Conservation (phyloP, 2,113 vertebrate genomes). For the Conger conger region DNA sequence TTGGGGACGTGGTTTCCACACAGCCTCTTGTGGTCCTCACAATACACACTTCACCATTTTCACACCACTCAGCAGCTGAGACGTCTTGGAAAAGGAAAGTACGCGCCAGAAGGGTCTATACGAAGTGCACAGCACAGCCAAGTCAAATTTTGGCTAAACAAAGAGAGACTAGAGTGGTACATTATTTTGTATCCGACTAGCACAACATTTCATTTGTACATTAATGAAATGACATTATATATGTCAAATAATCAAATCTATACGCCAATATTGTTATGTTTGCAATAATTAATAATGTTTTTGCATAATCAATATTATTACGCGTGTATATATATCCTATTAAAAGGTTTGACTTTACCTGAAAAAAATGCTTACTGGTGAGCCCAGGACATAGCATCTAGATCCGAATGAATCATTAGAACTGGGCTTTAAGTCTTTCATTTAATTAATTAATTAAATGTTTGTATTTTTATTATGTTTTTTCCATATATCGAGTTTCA, state of each 20-base stretch:
- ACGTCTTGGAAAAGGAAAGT: not conserved
- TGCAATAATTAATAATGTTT: too few relatives aligned
- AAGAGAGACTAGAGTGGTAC: not conserved
- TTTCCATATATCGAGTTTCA: too few relatives aligned
- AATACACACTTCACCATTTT: not conserved
- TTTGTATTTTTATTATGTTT: too few relatives aligned
- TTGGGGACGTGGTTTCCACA: not conserved
- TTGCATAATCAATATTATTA: too few relatives aligned
- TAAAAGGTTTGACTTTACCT: not conserved
- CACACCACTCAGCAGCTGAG: not conserved
- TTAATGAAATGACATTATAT: not conserved
- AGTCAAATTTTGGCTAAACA: not conserved
- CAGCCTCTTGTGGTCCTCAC: not conserved
- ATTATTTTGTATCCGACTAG: not conserved
- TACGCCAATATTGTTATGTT: not conserved
- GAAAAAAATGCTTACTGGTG: not conserved
- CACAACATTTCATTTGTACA: not conserved
- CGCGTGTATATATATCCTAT: too few relatives aligned
- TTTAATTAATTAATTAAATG: too few relatives aligned
- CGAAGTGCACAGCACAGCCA: not conserved
- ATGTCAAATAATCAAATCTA: too few relatives aligned
- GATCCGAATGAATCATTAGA: too few relatives aligned
- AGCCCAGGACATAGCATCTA: not conserved
- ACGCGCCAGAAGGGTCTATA: not conserved
- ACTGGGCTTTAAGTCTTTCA: too few relatives aligned